Evolutionary conservation across 1,140 invertebrate species (phyloP).

Genomic region (Acromyrmex heyeri): DNA sequence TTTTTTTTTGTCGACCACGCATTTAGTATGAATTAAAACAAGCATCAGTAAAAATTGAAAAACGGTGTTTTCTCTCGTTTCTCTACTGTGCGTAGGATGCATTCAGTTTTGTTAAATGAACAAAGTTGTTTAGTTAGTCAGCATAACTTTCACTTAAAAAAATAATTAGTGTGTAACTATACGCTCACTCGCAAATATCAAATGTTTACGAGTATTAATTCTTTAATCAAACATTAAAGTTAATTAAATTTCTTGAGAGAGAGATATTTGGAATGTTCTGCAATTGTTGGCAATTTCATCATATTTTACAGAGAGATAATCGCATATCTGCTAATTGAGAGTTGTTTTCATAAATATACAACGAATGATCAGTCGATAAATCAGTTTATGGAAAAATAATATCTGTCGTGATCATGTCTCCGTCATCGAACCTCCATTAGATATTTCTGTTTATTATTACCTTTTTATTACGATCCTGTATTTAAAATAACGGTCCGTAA

Average conservation of each 20-base stretch:
- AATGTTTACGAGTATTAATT: not conserved
- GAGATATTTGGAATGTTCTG: not conserved
- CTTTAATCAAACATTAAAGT: slow-evolving; percentile 27
- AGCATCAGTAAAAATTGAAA: slow-evolving; percentile 50
- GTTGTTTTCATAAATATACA: slow-evolving; percentile 39
- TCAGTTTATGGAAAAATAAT: slow-evolving; percentile 45
- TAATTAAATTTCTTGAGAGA: slow-evolving; percentile 22
- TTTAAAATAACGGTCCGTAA: slow-evolving; percentile 27
- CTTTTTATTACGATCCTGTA: slow-evolving; percentile 25
- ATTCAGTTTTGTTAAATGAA: slow-evolving; percentile 7
- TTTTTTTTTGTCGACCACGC: not conserved
- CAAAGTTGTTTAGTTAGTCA: not conserved
- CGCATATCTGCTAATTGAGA: slow-evolving; percentile 33
- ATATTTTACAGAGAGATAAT: slow-evolving; percentile 23
- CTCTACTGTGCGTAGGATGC: not conserved
- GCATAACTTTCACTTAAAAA: not conserved
- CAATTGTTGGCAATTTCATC: slow-evolving; percentile 26
- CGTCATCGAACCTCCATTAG: not conserved
- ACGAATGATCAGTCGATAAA: slow-evolving; percentile 36
- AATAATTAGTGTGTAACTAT: not conserved
- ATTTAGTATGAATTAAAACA: slow-evolving; percentile 57
- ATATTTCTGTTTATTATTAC: slow-evolving; percentile 52
- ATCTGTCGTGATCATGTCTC: slow-evolving; percentile 9
- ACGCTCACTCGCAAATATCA: not conserved
- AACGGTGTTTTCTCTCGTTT: not conserved